Evolutionary conservation across 2,888 invertebrate species (phyloP).

Genomic region (Nemotelus pantherinus): DNA sequence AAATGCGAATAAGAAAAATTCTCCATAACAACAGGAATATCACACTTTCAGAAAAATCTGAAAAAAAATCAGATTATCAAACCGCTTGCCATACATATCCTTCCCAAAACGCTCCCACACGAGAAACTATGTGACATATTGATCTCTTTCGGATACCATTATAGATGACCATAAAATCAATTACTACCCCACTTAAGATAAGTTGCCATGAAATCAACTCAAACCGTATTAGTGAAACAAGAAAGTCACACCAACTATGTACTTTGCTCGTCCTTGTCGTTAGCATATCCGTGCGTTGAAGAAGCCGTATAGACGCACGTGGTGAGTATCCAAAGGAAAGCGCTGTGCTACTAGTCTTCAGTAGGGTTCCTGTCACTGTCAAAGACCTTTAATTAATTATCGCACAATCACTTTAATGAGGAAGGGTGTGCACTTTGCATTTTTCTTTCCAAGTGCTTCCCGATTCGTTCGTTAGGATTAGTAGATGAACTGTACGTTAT

Average conservation of each 20-base stretch:
- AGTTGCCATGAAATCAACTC: slow-evolving; percentile 34
- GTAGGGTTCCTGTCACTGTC: slow-evolving; percentile 48
- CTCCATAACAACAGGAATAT: too few relatives aligned
- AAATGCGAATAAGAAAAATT: too few relatives aligned
- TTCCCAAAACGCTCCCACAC: background rate
- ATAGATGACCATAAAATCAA: slow-evolving; percentile 50
- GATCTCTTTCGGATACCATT: slow-evolving; percentile 34
- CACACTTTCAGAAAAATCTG: too few relatives aligned
- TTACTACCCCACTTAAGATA: slow-evolving; percentile 50
- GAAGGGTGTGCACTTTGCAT: slow-evolving; percentile 50
- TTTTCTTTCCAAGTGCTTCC: slow-evolving; percentile 44
- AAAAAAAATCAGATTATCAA: too few relatives aligned
- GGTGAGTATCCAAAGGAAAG: slow-evolving; percentile 5
- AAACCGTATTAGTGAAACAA: slow-evolving; percentile 1
- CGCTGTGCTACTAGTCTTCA: background rate
- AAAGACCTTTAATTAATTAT: slow-evolving; percentile 55
- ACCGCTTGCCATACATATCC: too few relatives aligned
- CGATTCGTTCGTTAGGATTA: background rate
- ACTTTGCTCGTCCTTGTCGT: too few relatives aligned
- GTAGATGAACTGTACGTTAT: too few relatives aligned
- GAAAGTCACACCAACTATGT: background rate
- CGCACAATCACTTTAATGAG: slow-evolving; percentile 55
- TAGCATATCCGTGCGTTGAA: background rate
- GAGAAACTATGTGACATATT: slow-evolving; percentile 24
- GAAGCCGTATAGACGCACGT: slow-evolving; percentile 6